Conservation (phyloP, 2,797 vertebrate genomes). For the Sebastes steindachneri region DNA sequence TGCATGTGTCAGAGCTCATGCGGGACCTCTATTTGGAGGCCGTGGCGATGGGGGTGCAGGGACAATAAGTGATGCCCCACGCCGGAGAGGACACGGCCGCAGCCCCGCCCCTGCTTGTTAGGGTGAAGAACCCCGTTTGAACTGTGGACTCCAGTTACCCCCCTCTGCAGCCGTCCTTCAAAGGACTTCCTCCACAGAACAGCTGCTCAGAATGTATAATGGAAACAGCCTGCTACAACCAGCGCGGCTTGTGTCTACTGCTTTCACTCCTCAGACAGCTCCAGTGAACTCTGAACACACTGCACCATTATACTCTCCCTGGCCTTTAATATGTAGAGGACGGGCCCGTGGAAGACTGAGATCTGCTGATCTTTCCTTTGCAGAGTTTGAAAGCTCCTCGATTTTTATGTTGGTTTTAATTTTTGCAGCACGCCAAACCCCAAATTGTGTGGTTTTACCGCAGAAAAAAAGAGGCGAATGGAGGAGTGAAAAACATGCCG, state of each 20-base stretch:
- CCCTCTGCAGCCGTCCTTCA: constrained; percentile 61
- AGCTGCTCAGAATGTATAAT: constrained; percentile 78
- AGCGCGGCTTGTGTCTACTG: constrained; percentile 47
- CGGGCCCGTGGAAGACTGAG: constrained; percentile 23
- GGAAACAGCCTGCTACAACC: constrained; percentile 53
- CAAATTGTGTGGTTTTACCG: constrained; percentile 1
- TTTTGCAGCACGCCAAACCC: constrained; percentile 38
- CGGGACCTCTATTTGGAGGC: constrained; percentile 37
- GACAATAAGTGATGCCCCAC: constrained; percentile 18
- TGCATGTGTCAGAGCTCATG: constrained; percentile 67
- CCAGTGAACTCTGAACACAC: constrained; percentile 55
- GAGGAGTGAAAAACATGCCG: constrained; percentile 17
- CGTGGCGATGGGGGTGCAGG: constrained; percentile 13
- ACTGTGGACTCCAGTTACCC: constrained; percentile 64
- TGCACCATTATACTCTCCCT: constrained; percentile 52
- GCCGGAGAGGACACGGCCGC: constrained; percentile 13
- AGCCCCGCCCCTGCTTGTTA: constrained; percentile 43
- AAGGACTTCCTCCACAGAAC: constrained; percentile 77
- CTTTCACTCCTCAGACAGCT: constrained; percentile 55
- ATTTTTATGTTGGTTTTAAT: constrained; percentile 13
- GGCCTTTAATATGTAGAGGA: constrained; percentile 26
- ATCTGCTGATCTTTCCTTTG: constrained; percentile 15
- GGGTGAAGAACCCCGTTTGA: constrained; percentile 70
- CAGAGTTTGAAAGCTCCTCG: constrained; percentile 23
- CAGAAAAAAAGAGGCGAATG: constrained; percentile 1